Conservation (phyloP, 2,888 invertebrate genomes). For the Cataglyphis albicans region DNA sequence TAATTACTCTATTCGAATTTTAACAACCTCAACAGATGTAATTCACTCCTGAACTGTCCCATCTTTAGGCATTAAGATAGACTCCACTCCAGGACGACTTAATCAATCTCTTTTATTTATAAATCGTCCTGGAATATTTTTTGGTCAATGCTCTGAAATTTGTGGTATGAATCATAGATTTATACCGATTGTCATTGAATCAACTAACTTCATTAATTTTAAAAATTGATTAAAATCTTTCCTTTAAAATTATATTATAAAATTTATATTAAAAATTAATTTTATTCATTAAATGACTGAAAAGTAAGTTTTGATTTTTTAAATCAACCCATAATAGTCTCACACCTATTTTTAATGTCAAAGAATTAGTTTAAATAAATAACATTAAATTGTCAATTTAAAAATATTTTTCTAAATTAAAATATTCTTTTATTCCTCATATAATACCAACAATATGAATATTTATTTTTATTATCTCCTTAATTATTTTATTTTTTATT, state of each 20-base stretch:
- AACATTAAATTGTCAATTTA: slow-evolving; percentile 40
- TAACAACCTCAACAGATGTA: slow-evolving; percentile 89
- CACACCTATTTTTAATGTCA: slow-evolving; percentile 77
- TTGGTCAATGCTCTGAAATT: too few relatives aligned
- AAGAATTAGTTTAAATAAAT: slow-evolving; percentile 88
- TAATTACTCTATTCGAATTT: slow-evolving; percentile 53
- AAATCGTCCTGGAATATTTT: slow-evolving; percentile 87
- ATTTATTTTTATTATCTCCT: slow-evolving; percentile 71
- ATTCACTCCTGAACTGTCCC: slow-evolving; percentile 90
- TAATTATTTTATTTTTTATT: not conserved
- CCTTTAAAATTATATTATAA: too few relatives aligned
- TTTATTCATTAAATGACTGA: slow-evolving; percentile 88
- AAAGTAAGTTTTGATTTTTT: slow-evolving; percentile 88
- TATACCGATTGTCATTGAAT: too few relatives aligned
- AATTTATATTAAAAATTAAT: too few relatives aligned
- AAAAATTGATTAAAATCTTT: too few relatives aligned
- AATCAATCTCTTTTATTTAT: slow-evolving; percentile 88
- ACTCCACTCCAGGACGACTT: slow-evolving; percentile 89
- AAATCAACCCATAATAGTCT: slow-evolving; percentile 88
- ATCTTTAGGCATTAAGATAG: slow-evolving; percentile 89
- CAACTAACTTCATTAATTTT: too few relatives aligned
- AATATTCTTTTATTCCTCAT: slow-evolving; percentile 29
- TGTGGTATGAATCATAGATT: too few relatives aligned
- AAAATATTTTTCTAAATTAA: not conserved
- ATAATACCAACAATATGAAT: not conserved